Evolutionary conservation across 2,113 vertebrate species (phyloP).

Genomic region (Steatornis caripensis): DNA sequence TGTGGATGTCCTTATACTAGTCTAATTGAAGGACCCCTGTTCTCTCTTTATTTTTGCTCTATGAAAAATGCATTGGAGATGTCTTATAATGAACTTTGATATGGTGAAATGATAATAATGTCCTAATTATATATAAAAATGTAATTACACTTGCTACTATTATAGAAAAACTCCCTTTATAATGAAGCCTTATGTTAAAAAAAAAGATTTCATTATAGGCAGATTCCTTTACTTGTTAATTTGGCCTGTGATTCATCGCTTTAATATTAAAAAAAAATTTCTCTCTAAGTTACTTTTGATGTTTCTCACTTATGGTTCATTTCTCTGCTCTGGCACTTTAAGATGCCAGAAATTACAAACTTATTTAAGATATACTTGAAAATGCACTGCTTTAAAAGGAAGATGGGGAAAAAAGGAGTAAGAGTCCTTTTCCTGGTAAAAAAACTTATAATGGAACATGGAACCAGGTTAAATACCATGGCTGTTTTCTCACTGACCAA

Average conservation of each 20-base stretch:
- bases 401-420: background rate
- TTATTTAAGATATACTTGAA: constrained; percentile 74
- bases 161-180: constrained; percentile 83
- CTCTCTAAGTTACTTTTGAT: constrained; percentile 82
- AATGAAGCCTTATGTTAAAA: constrained; percentile 84
- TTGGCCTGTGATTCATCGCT: constrained; percentile 79
- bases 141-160: constrained; percentile 86
- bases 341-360: constrained; percentile 77
- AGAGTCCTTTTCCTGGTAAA: constrained; percentile 1
- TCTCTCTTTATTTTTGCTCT: constrained; percentile 82
- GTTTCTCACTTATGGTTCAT: constrained; percentile 80
- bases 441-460: background rate
- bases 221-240: constrained; percentile 81
- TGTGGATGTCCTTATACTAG: constrained; percentile 80
- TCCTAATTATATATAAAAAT: constrained; percentile 86
- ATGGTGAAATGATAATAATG: constrained; percentile 86
- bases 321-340: constrained; percentile 71
- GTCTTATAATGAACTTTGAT: constrained; percentile 86
- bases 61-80: constrained; percentile 83
- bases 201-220: constrained; percentile 81
- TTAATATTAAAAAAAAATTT: constrained; percentile 80
- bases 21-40: constrained; percentile 84
- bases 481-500: background rate
- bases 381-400: constrained; percentile 64
- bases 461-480: background rate